Conservation (phyloP, 2,888 invertebrate species). For the Sinotaia quadrata region DNA sequence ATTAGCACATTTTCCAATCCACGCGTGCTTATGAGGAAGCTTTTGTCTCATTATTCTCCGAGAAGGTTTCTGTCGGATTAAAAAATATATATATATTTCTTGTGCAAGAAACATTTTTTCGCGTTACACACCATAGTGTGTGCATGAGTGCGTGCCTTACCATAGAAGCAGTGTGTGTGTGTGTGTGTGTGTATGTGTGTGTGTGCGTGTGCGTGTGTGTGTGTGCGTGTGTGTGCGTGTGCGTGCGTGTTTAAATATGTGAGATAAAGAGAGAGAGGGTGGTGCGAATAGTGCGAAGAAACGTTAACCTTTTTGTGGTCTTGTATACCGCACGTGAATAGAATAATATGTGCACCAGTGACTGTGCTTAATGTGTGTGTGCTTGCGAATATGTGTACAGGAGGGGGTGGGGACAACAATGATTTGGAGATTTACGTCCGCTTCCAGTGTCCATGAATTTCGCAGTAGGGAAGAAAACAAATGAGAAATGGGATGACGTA, state of each 20-base stretch:
- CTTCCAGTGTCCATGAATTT: no score
- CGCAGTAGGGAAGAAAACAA: no score
- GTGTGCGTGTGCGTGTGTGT: background rate
- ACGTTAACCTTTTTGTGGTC: no score
- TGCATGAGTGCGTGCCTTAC: background rate
- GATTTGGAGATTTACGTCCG: no score
- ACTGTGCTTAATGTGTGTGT: background rate
- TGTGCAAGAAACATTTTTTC: no score
- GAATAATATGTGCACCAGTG: background rate
- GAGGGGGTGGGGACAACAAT: background rate
- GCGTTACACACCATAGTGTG: no score
- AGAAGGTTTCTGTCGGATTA: slow-evolving; percentile 4
- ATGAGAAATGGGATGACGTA: no score
- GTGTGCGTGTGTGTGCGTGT: background rate
- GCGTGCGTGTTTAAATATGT: background rate
- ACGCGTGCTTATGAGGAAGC: background rate
- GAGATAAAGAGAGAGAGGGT: no score
- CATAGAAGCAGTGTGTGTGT: background rate
- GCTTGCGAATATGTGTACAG: background rate
- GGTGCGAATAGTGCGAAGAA: no score
- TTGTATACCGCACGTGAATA: no score
- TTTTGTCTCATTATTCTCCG: slow-evolving; percentile 5
- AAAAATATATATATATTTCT: background rate
- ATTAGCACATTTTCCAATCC: slow-evolving; percentile 4
- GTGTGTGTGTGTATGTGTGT: background rate